A percentile compares a stretch with the other conserved stretches of the same genome.
phyloP scores from a whole-genome alignment of 1,140 invertebrate genomes.

The Drosophila bocqueti region DNA sequence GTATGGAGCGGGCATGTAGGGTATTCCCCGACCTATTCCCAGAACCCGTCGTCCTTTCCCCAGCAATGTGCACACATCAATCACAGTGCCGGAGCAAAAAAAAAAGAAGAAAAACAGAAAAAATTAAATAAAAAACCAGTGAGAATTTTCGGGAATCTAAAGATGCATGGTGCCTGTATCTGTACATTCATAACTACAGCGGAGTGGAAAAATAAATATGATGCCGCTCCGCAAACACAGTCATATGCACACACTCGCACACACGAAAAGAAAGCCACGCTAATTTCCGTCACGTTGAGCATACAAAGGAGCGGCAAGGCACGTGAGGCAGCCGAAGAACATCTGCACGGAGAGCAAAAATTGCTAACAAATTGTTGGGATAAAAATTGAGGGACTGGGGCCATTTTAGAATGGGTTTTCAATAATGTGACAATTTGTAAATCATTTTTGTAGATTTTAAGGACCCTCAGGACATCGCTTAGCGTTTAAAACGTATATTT shows the following conservation, averaged over 20 bases:
- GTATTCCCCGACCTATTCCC: background rate
- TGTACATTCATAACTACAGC: slow-evolving; percentile 79
- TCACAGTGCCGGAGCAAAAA: slow-evolving; percentile 45
- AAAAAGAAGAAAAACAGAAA: background rate
- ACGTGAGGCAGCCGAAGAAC: slow-evolving; percentile 58
- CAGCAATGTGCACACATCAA: slow-evolving; percentile 71
- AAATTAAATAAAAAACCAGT: slow-evolving; percentile 55
- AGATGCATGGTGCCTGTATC: slow-evolving; percentile 60
- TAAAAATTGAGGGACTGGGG: too few species aligned
- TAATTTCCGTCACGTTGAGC: slow-evolving; percentile 83
- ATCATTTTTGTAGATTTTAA: background rate
- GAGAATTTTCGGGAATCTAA: slow-evolving; percentile 60
- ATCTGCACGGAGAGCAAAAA: slow-evolving; percentile 27
- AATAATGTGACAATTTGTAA: too few species aligned
- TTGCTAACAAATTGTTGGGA: background rate
- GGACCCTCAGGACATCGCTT: background rate
- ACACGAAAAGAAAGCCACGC: slow-evolving; percentile 55
- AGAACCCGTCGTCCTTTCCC: background rate
- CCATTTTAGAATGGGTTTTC: background rate
- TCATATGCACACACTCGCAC: slow-evolving; percentile 28
- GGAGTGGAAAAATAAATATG: slow-evolving; percentile 78
- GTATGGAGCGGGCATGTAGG: background rate
- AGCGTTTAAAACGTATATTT: too few species aligned
- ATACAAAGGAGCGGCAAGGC: slow-evolving; percentile 71
- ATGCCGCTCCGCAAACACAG: slow-evolving; percentile 47